These are phyloP conservation scores for Opisthocomus hoazin DNA, from an alignment of 2,113 vertebrate species.

Conservation along the genomic window DNA sequence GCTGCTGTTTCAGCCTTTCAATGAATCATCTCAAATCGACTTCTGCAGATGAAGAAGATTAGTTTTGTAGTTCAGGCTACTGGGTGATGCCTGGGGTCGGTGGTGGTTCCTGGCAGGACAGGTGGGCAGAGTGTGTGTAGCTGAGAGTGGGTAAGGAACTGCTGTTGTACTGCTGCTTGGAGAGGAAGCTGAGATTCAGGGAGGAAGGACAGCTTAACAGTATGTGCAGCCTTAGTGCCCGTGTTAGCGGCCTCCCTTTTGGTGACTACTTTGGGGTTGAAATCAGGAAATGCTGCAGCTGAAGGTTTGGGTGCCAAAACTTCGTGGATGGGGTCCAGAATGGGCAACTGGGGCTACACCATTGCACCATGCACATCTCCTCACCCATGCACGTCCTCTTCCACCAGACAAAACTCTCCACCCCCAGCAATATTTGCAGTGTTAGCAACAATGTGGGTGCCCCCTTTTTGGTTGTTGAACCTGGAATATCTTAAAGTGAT, in stretches of 20 bases:
- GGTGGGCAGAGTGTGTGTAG: too few species aligned
- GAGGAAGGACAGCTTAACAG: neutral
- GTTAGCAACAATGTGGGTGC: neutral
- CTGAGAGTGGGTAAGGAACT: neutral
- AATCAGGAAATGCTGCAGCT: neutral
- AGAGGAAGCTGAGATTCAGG: neutral
- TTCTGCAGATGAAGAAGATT: neutral
- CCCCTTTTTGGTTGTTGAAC: neutral
- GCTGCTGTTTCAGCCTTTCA: neutral
- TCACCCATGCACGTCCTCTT: neutral
- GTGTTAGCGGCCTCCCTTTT: too few species aligned
- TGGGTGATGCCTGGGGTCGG: accelerated
- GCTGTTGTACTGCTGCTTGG: neutral
- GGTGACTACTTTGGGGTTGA: neutral
- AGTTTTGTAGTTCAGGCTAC: neutral
- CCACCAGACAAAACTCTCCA: neutral
- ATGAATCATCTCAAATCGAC: neutral
- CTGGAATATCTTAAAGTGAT: neutral
- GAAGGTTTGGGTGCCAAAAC: neutral
- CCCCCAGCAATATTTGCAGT: neutral
- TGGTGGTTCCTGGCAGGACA: neutral
- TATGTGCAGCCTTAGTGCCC: neutral
- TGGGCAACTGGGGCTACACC: neutral
- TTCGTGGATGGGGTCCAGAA: neutral
- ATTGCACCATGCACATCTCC: neutral